Conservation (phyloP, 2,113 vertebrate species). For the Platysteira castanea region DNA sequence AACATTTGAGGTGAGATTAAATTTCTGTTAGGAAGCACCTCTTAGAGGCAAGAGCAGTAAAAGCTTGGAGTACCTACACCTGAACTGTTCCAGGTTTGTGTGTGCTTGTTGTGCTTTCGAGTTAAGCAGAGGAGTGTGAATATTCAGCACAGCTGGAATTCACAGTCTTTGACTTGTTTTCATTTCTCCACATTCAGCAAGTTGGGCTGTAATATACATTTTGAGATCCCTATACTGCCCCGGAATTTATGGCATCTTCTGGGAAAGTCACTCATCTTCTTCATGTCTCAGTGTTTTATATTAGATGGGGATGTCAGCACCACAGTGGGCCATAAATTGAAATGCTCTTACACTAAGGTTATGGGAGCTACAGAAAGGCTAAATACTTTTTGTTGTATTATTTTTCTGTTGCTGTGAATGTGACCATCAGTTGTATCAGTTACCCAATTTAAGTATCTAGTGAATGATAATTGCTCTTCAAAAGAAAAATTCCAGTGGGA, state of each 20-base stretch:
- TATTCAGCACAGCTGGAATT: background rate
- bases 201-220: accelerated
- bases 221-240: background rate
- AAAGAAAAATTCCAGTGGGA: background rate
- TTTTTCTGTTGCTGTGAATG: background rate
- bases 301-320: background rate
- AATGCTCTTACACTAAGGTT: background rate
- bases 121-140: background rate
- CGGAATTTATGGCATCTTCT: background rate
- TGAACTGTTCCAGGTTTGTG: background rate
- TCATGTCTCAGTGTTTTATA: background rate
- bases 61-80: background rate
- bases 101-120: background rate
- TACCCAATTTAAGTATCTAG: background rate
- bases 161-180: background rate
- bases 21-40: background rate
- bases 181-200: background rate
- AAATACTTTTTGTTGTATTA: background rate
- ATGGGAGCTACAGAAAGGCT: background rate
- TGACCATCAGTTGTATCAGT: background rate
- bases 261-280: background rate
- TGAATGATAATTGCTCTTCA: background rate
- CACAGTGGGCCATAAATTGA: background rate
- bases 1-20: background rate
- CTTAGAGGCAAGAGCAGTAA: background rate